These are phyloP conservation scores for Aethina tumida DNA, from an alignment of 1,140 invertebrate genomes.

Conservation along the genomic window DNA sequence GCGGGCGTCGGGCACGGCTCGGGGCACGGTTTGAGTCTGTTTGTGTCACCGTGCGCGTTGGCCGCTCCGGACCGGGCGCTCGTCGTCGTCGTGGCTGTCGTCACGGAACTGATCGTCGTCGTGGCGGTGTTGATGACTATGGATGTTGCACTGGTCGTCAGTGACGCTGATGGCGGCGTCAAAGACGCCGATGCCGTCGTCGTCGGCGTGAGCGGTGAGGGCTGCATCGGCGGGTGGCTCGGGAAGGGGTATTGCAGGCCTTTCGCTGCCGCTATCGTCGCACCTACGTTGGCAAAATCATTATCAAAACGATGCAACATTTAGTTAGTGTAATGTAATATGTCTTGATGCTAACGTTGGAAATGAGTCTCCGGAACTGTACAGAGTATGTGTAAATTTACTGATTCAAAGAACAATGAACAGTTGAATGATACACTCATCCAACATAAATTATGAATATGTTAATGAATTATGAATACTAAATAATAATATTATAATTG, in stretches of 20 bases:
- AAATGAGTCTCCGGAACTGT: too few relatives aligned
- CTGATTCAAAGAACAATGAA: too few relatives aligned
- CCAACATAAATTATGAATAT: too few relatives aligned
- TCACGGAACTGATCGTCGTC: slow-evolving; percentile 12
- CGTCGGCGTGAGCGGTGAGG: slow-evolving; percentile 20
- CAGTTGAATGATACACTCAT: too few relatives aligned
- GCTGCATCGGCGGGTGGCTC: slow-evolving; percentile 53
- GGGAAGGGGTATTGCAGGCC: slow-evolving; percentile 74
- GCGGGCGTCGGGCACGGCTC: too few relatives aligned
- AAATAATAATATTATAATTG: too few relatives aligned
- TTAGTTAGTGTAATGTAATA: neutral
- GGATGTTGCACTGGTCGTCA: slow-evolving; percentile 10
- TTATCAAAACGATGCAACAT: neutral
- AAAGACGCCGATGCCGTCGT: slow-evolving; percentile 19
- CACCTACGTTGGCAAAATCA: slow-evolving; percentile 14
- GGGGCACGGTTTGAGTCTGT: slow-evolving; percentile 35
- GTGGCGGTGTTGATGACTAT: slow-evolving; percentile 9
- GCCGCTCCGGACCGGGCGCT: slow-evolving; percentile 18
- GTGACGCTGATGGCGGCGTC: slow-evolving; percentile 11
- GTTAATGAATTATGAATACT: too few relatives aligned
- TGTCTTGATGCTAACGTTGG: too few relatives aligned
- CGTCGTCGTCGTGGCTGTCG: slow-evolving; percentile 14
- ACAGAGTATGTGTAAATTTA: too few relatives aligned
- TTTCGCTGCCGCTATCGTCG: slow-evolving; percentile 38
- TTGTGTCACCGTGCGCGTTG: slow-evolving; percentile 29